Base-by-base conservation (phyloP, 2,888 invertebrate genomes). In the Galeopsomyia nigrocyanea region DNA sequence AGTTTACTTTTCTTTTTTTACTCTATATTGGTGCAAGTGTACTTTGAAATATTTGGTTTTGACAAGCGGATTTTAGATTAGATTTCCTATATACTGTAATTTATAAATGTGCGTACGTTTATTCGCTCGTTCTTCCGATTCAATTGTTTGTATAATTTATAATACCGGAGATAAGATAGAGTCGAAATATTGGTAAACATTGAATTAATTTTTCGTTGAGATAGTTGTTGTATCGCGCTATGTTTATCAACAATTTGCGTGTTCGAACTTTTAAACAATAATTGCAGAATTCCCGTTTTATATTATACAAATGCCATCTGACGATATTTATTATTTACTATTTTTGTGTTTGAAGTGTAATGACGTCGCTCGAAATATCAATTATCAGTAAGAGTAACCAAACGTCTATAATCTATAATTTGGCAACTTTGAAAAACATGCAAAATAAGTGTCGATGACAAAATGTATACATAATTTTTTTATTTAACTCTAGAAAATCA, bases 181-280 rank as follows among this genome's bases (percentile, higher is more conserved):
- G 13, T 19, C 61, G 67, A 70, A 56, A 55, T 74, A 74, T 74
- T 74, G 67, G 73, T 74, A 74, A 74, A 74, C 70, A 74, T 70
- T 70, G 62, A 74, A 58, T 49, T 63, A 66, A 67, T 70, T 66
- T 70, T 69, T 69, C 51, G 5, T 26, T 31, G 65, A 26, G 68
- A 73, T 66, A 69, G 21, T 70, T 73, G 22, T 26, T 53, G 56
- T 53, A 19, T 62, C 66, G 19, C n/a, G 39, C 46, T 13, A 66
- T 57, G 47, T 58, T 63, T 70, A 70, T 74, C 73, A 63, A 70
- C 57, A 65, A 19, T 51, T 31, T 49, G 21, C 58, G 50, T 22
- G 63, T 58, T 66, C 62, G 31, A 58, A 65, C 63, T 49, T 66
- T 26, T 56, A 70, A 74, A 74, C 73, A 70, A 74, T n/a, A n/a